Evolutionary conservation across 1,140 invertebrate species (phyloP).

Genomic region (Neelides sp.): DNA sequence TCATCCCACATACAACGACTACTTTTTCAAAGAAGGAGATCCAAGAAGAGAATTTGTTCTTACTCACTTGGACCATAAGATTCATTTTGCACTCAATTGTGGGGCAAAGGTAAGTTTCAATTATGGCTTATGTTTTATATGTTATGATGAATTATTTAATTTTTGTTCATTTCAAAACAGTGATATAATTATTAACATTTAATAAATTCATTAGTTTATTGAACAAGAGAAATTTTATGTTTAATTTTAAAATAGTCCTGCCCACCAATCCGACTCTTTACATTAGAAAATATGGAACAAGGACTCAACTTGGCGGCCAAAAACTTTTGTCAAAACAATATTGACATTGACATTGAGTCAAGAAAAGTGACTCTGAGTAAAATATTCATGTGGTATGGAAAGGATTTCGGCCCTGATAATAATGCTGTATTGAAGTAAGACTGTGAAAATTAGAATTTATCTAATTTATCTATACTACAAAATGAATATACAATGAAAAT

Average conservation of each 20-base stretch:
- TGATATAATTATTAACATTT: neutral
- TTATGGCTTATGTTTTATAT: neutral
- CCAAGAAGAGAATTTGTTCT: slow-evolving; percentile 34
- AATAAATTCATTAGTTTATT: neutral
- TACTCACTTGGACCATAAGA: slow-evolving; percentile 35
- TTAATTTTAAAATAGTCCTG: too few species aligned
- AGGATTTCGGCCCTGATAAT: slow-evolving; percentile 35
- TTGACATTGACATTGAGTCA: slow-evolving; percentile 16
- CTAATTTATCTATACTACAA: too few species aligned
- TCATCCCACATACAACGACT: slow-evolving; percentile 36
- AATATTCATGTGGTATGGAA: slow-evolving; percentile 37
- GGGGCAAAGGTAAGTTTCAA: slow-evolving; percentile 33
- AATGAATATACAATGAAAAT: too few species aligned
- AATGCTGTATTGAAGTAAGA: slow-evolving; percentile 14
- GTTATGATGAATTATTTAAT: neutral
- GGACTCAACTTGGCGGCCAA: slow-evolving; percentile 33
- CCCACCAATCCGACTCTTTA: slow-evolving; percentile 36
- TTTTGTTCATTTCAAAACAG: too few species aligned
- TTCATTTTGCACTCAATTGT: slow-evolving; percentile 40
- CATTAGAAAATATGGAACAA: slow-evolving; percentile 33
- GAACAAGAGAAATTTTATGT: too few species aligned
- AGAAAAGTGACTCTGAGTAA: slow-evolving; percentile 33
- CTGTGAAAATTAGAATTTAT: too few species aligned
- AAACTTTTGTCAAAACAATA: slow-evolving; percentile 35
- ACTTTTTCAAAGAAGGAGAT: slow-evolving; percentile 34